Evolutionary conservation across 2,797 vertebrate species (phyloP), one percentile per base, ranked within the genome.

Genomic region (Hippocampus kuda): DNA sequence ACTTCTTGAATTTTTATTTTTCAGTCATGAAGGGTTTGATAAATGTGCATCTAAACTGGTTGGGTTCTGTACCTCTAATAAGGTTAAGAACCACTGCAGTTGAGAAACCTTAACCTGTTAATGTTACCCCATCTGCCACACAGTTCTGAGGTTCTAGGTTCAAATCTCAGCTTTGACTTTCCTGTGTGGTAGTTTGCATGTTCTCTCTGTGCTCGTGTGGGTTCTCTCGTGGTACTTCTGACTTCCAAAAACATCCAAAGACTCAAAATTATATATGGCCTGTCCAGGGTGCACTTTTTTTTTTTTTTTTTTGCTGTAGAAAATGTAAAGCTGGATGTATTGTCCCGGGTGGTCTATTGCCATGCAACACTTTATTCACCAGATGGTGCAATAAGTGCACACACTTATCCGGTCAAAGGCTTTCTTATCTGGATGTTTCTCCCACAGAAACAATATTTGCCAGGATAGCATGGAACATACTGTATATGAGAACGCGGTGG

Each of bases 341-440:
- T 68, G 73, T 79, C 72, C 70, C 62, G 65, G 67, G 74, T 75
- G 67, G 75, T 56, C 48, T 77, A 78, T 79, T 79, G 70, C 67
- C 71, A 74, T 89, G 89, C 75, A 89, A 77, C 84, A 79, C 84
- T 86, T 86, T 79, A 80, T 89, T 88, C 89, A 89, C 88, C 88
- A 88, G 89, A 83, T 88, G 88, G 88, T 86, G 89, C 87, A 89
- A 85, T 86, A 85, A 85, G 86, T 84, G 86, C 81, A 86, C 68
- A 72, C 72, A 87, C 80, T 81, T 71, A 71, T 7, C 60, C 67
- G 76, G 74, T 60, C 72, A 62, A 56, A 76, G 67, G 59, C 73
- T 77, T 56, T 70, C 65, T 73, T 74, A 71, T 68, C 68, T 65
- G 11, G 41, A 38, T 30, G 44, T 22, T 22, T 49, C 65, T 65